Conservation (phyloP, 2,797 vertebrate species). For the Pterois miles region DNA sequence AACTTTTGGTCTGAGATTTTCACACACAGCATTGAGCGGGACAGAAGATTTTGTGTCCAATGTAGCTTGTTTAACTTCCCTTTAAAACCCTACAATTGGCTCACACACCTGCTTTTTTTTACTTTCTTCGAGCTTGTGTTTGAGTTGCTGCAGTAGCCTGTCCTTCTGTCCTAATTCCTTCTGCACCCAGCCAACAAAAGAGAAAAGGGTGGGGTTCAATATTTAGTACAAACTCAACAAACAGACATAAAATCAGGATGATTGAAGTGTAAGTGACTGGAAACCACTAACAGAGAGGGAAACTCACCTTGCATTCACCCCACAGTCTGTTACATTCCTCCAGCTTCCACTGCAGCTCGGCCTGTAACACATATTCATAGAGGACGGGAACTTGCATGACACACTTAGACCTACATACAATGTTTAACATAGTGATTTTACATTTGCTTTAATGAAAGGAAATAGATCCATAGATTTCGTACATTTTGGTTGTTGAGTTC, state of each 20-base stretch:
- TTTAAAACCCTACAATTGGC: neutral
- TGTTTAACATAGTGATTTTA: neutral
- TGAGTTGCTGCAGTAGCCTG: slow-evolving; percentile 90
- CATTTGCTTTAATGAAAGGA: neutral
- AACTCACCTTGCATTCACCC: slow-evolving; percentile 90
- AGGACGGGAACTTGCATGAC: neutral
- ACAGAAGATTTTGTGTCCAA: neutral
- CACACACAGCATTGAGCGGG: neutral
- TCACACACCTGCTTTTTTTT: slow-evolving; percentile 85
- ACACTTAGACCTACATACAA: neutral
- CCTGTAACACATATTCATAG: slow-evolving; percentile 73
- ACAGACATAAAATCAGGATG: neutral
- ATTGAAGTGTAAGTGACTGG: neutral
- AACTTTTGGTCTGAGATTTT: neutral
- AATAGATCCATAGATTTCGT: slow-evolving; percentile 44
- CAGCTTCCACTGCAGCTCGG: slow-evolving; percentile 94
- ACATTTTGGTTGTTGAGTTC: slow-evolving; percentile 93
- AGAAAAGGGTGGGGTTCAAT: neutral
- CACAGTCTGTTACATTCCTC: slow-evolving; percentile 91
- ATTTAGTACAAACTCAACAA: neutral
- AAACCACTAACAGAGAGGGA: neutral
- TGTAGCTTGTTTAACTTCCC: neutral
- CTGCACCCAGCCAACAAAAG: slow-evolving; percentile 73
- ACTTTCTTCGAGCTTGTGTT: slow-evolving; percentile 91
- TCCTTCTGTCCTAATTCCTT: slow-evolving; percentile 95